Evolutionary conservation across 2,888 invertebrate species (phyloP).

Genomic region (Neelides folsomi): DNA sequence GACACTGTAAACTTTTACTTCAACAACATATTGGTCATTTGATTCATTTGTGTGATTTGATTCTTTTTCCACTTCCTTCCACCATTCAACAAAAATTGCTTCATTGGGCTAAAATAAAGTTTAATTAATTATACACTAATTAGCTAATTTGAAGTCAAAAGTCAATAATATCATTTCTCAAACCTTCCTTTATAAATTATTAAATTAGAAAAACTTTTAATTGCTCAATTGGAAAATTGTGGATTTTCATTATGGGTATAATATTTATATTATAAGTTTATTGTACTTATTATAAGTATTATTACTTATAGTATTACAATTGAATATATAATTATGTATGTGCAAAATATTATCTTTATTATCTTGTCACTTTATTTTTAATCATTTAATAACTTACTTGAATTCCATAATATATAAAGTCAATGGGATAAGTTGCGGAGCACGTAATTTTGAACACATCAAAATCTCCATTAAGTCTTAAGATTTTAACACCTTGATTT

Average conservation of each 20-base stretch:
- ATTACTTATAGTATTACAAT: no score
- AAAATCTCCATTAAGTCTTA: background rate
- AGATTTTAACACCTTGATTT: no score
- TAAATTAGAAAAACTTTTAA: no score
- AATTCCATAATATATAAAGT: conserved; percentile 7
- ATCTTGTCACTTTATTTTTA: background rate
- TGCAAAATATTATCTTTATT: no score
- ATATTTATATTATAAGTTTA: background rate
- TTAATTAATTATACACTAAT: background rate
- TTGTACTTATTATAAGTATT: background rate
- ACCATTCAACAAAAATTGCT: conserved; percentile 7
- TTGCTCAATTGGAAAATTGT: no score
- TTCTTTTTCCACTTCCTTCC: background rate
- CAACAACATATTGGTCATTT: background rate
- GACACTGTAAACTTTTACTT: conserved; percentile 7
- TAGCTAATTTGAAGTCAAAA: no score
- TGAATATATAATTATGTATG: no score
- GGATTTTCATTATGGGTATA: no score
- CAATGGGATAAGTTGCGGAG: conserved; percentile 2
- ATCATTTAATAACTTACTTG: conserved; percentile 1
- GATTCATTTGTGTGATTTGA: background rate
- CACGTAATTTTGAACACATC: conserved; percentile 6
- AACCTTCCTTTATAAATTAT: no score
- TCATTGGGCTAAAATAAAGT: conserved; percentile 6
- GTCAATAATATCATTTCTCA: no score